phyloP scores from a whole-genome alignment of 2,888 invertebrate species.

The Erebia ligea region DNA sequence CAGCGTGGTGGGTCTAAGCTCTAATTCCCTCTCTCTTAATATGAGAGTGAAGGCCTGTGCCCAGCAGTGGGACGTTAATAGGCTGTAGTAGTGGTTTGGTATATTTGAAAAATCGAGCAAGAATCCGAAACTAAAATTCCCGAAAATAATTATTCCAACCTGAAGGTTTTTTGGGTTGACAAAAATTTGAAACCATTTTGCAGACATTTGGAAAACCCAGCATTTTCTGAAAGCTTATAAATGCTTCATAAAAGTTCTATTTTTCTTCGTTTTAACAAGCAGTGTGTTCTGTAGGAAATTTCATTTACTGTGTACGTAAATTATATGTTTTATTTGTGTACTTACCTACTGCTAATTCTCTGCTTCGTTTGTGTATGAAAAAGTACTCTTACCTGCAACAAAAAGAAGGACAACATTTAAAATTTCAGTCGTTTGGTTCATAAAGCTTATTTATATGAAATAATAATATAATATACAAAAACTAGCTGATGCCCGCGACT shows the following conservation, averaged over 20 bases:
- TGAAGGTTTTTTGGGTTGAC: too few relatives aligned
- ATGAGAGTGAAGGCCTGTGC: too few relatives aligned
- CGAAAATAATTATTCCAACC: too few relatives aligned
- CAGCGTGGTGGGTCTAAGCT: too few relatives aligned
- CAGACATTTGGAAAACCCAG: not conserved
- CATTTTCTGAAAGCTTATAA: not conserved
- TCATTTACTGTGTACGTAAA: not conserved
- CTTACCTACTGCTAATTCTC: not conserved
- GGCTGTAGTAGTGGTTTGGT: too few relatives aligned
- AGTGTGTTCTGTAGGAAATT: not conserved
- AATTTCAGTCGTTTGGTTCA: not conserved
- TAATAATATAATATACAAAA: too few relatives aligned
- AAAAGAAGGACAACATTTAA: not conserved
- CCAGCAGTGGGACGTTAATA: too few relatives aligned
- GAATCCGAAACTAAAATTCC: too few relatives aligned
- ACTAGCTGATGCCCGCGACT: too few relatives aligned
- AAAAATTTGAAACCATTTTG: too few relatives aligned
- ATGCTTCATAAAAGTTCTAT: not conserved
- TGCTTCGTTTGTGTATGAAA: not conserved
- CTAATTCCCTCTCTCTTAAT: too few relatives aligned
- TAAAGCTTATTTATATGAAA: not conserved
- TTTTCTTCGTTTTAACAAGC: not conserved
- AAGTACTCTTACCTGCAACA: conserved; percentile 1
- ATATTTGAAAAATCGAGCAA: too few relatives aligned
- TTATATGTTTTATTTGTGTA: not conserved